A percentile compares a stretch with the other conserved stretches of the same genome.
These are phyloP conservation scores for Aspidiotus destructor DNA, from an alignment of 2,888 invertebrate genomes.

Conservation along the genomic window DNA sequence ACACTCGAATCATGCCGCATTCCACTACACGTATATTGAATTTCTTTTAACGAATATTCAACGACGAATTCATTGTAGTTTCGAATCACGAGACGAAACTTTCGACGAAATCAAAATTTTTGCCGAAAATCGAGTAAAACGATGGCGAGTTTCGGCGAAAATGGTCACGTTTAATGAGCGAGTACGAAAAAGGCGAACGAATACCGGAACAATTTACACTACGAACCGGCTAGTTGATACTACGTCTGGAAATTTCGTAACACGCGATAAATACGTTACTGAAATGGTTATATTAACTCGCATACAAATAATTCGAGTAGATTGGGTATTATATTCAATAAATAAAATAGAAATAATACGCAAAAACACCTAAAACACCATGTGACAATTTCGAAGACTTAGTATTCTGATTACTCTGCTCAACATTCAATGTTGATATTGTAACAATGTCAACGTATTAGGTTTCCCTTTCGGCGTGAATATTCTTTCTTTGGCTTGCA, in stretches of 20 bases:
- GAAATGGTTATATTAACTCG: neutral
- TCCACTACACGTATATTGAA: slow-evolving; percentile 2
- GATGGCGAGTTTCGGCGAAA: neutral
- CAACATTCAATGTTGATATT: slow-evolving; percentile 30
- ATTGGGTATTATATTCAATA: neutral
- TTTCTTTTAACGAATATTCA: neutral
- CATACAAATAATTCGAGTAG: neutral
- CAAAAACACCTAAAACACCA: slow-evolving; percentile 31
- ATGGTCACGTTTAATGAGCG: slow-evolving; percentile 19
- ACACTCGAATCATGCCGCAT: slow-evolving; percentile 10
- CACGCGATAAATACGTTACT: neutral
- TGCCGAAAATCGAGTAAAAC: neutral
- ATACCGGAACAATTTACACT: slow-evolving; percentile 22
- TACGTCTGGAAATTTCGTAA: slow-evolving; percentile 5
- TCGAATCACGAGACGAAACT: neutral
- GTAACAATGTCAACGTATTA: slow-evolving; percentile 24
- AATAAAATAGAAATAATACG: slow-evolving; percentile 26
- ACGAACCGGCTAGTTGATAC: slow-evolving; percentile 7
- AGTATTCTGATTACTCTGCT: slow-evolving; percentile 19
- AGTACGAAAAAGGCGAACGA: slow-evolving; percentile 9
- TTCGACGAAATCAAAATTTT: neutral
- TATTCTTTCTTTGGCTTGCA: slow-evolving; percentile 1
- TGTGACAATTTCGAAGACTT: slow-evolving; percentile 31
- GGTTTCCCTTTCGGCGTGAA: slow-evolving; percentile 3
- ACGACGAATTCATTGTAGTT: neutral